Percentiles rank a stretch among this genome's conserved stretches.
phyloP scores from a whole-genome alignment of 2,888 invertebrate genomes.

The Drosophila greeni region DNA sequence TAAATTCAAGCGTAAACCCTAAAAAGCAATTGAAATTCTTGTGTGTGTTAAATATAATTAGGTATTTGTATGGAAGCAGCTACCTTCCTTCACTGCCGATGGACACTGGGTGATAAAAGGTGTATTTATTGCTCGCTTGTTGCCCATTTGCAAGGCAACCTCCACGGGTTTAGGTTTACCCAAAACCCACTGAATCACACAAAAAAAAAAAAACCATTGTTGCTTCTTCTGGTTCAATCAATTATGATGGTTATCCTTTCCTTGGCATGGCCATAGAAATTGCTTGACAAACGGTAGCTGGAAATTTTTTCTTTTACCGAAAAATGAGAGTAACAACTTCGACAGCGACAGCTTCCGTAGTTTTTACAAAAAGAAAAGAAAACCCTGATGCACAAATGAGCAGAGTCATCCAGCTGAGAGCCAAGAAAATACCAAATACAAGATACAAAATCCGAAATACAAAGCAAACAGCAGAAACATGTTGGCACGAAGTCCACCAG shows the following conservation, averaged over 20 bases:
- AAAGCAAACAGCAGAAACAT: slow-evolving; percentile 36
- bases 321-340: slow-evolving; percentile 41
- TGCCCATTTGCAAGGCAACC: slow-evolving; percentile 4
- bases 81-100: slow-evolving; percentile 9
- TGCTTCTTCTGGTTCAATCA: slow-evolving; percentile 28
- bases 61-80: slow-evolving; percentile 21
- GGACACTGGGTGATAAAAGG: slow-evolving; percentile 18
- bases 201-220: slow-evolving; percentile 7
- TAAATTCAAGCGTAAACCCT: slow-evolving; percentile 11
- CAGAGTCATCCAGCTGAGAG: slow-evolving; percentile 50
- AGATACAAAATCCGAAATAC: slow-evolving; percentile 16
- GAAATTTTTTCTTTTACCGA: slow-evolving; percentile 41
- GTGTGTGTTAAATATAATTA: slow-evolving; percentile 30
- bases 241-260: slow-evolving; percentile 41
- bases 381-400: slow-evolving; percentile 59
- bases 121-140: slow-evolving; percentile 19
- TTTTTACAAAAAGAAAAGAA: slow-evolving; percentile 22
- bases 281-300: slow-evolving; percentile 50
- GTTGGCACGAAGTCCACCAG: slow-evolving; percentile 47
- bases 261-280: slow-evolving; percentile 35
- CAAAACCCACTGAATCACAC: slow-evolving; percentile 5
- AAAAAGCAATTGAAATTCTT: slow-evolving; percentile 23
- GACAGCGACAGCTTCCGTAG: slow-evolving; percentile 40
- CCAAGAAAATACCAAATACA: slow-evolving; percentile 18
- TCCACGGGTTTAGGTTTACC: slow-evolving; percentile 13